A percentile compares a stretch with the other conserved stretches of the same genome.
Evolutionary conservation across 2,797 vertebrate genomes (phyloP).

Genomic region (Fistularia commersonii): DNA sequence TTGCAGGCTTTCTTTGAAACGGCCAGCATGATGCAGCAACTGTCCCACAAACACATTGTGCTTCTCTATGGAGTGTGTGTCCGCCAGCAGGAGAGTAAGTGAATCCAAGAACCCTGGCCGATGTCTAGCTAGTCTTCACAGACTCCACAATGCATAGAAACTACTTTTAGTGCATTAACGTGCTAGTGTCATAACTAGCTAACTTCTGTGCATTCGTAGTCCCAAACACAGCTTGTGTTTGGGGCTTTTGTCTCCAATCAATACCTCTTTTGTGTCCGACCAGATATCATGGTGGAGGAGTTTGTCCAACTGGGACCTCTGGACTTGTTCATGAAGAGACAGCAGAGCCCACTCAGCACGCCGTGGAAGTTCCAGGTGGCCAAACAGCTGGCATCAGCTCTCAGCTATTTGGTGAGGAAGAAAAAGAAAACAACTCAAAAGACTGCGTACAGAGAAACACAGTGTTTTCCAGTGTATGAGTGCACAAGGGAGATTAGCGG

Average conservation of each 20-base stretch:
- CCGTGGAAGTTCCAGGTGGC: slow-evolving; percentile 98
- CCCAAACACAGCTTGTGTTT: no score
- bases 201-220: no score
- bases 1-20: slow-evolving; percentile 95
- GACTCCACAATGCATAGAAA: no score
- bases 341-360: slow-evolving; percentile 82
- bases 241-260: no score
- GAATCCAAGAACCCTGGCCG: background rate
- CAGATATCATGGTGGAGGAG: slow-evolving; percentile 98
- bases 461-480: background rate
- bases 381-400: slow-evolving; percentile 92
- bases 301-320: slow-evolving; percentile 90
- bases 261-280: background rate
- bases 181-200: no score
- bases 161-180: no score
- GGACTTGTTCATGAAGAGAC: slow-evolving; percentile 91
- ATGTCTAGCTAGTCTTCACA: no score
- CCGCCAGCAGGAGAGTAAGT: slow-evolving; percentile 92
- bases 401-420: slow-evolving; percentile 89
- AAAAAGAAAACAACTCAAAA: slow-evolving; percentile 37
- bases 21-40: slow-evolving; percentile 96
- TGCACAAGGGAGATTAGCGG: background rate
- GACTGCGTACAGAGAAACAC: slow-evolving; percentile 3
- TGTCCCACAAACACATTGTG: slow-evolving; percentile 95
- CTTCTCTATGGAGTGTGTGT: slow-evolving; percentile 94